A percentile compares a stretch with the other conserved stretches of the same genome.
Evolutionary conservation across 2,113 vertebrate genomes (phyloP).

Genomic region (Agelaius tricolor): DNA sequence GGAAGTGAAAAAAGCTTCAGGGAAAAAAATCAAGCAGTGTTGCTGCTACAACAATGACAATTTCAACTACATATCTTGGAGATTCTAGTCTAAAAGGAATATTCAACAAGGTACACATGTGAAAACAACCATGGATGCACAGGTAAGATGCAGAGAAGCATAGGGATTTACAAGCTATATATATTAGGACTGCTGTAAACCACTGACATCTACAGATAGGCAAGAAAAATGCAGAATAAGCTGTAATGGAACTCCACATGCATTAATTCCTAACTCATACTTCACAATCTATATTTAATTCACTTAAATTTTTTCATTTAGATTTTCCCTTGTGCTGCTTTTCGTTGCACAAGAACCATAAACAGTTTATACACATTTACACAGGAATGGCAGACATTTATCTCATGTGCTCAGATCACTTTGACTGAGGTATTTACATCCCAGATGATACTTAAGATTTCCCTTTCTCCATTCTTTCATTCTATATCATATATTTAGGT

Average conservation of each 20-base stretch:
- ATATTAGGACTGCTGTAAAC: conserved; percentile 44
- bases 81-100: neutral
- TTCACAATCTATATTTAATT: neutral
- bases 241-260: neutral
- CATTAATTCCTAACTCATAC: neutral
- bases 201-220: conserved; percentile 64
- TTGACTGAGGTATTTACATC: neutral
- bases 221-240: conserved; percentile 57
- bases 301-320: neutral
- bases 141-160: neutral
- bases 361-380: neutral
- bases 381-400: neutral
- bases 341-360: neutral
- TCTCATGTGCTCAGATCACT: neutral
- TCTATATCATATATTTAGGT: neutral
- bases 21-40: neutral
- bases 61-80: neutral
- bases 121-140: neutral
- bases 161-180: neutral
- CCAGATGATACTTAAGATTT: neutral
- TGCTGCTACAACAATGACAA: neutral
- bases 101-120: neutral
- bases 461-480: neutral
- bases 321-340: neutral
- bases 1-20: neutral